Base-by-base conservation (phyloP, 1,140 invertebrate species). In the Bombus turneri region DNA sequence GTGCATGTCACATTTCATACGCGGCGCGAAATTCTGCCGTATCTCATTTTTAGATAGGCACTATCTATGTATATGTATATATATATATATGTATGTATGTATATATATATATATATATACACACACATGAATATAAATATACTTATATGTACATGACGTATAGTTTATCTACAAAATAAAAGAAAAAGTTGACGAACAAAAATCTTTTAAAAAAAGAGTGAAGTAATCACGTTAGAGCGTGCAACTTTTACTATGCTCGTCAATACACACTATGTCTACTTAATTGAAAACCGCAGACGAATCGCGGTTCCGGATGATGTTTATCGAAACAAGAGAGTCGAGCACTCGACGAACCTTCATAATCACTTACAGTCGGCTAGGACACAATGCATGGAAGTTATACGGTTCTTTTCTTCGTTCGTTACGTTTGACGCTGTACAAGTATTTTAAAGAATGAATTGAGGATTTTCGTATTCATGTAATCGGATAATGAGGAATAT, bases 1-100 rank as follows among this genome's bases (percentile, higher is more conserved):
- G 80, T 90, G 88, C 81, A 89, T 93, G 92, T 89, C 85, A 90
- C 86, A 69, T 91, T 91, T 85, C 77, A 47, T 80, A 88, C 86
- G 77, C 87, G 83, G 89, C 57, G 37, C 53, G 79, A 86, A 68
- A 41, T 53, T 79, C 28, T 79, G 78, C 87, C 77, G 83, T 90
- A 87, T 79, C 84, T 88, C 88, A 91, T 90, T 74, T 93, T 80
- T 85, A 92, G 88, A 88, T 92, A 93, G 88, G 87, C 76, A 92
- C 88, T 92, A 89, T 89, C 85, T 83, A 87, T 53, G 91, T 85
- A 87, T 75, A 72, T 68, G 85, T 62, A 76, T 85, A 76, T 34
- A 81, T 74, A 74, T 71, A 43, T 62, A 72, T 34, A 83, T n/a
- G 47, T 9, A 68, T 43, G 28, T 59, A 31, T 53, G 64, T 57